These are phyloP conservation scores for Parnassius mnemosyne DNA, from an alignment of 2,888 invertebrate species.

Conservation along the genomic window DNA sequence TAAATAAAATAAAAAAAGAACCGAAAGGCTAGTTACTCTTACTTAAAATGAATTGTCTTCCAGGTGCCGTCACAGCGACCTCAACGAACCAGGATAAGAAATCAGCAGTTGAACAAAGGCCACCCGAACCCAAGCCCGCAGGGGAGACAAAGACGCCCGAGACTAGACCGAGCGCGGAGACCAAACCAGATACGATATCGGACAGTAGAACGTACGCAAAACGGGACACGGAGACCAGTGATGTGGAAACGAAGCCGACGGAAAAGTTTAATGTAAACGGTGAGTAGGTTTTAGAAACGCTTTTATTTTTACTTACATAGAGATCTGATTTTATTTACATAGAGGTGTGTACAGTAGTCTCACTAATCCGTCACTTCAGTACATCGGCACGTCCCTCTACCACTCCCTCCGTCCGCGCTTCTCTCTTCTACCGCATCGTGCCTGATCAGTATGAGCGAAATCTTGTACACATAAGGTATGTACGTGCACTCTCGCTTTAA, in stretches of 20 bases:
- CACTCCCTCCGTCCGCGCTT: too few relatives aligned
- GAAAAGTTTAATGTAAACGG: conserved; percentile 59
- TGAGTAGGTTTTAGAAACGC: conserved; percentile 30
- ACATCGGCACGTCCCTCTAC: too few relatives aligned
- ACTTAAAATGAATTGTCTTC: not conserved
- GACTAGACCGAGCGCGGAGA: conserved; percentile 3
- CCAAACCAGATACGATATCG: not conserved
- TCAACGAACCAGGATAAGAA: conserved; percentile 4
- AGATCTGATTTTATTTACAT: too few relatives aligned
- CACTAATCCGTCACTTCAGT: too few relatives aligned
- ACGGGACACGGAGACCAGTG: conserved; percentile 4
- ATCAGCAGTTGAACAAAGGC: not conserved
- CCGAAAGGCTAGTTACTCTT: too few relatives aligned
- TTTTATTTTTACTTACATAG: too few relatives aligned
- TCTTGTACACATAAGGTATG: too few relatives aligned
- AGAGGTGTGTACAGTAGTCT: too few relatives aligned
- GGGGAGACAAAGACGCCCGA: not conserved
- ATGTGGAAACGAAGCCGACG: conserved; percentile 12
- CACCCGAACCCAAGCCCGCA: not conserved
- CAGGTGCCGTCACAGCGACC: conserved; percentile 18
- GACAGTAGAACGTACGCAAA: conserved; percentile 5
- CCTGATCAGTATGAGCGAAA: too few relatives aligned
- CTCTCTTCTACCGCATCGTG: too few relatives aligned
- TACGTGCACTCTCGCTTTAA: too few relatives aligned
- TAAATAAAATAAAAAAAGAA: too few relatives aligned